Conservation (phyloP, 2,113 vertebrate genomes). For the Petaurus breviceps region DNA sequence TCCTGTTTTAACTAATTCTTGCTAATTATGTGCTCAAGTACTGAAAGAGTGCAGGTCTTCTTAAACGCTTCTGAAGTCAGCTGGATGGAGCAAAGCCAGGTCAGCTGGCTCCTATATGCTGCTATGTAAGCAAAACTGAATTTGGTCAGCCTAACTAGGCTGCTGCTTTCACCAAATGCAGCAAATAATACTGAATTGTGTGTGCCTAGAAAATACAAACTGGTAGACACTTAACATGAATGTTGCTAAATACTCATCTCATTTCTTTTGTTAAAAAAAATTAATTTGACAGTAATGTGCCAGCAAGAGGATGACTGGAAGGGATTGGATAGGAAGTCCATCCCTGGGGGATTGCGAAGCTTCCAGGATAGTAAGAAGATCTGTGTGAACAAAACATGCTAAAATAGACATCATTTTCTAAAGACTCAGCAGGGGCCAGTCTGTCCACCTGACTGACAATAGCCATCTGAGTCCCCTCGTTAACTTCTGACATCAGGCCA, state of each 20-base stretch:
- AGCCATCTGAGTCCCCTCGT: background rate
- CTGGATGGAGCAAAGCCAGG: background rate
- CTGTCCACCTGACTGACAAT: background rate
- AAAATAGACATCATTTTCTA: conserved; percentile 4
- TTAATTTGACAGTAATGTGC: conserved; percentile 12
- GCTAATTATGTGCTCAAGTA: background rate
- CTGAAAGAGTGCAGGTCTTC: background rate
- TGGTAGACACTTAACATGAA: background rate
- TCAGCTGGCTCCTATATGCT: background rate
- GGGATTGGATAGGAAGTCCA: background rate
- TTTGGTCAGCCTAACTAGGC: conserved; percentile 32
- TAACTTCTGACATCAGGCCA: conserved; percentile 7
- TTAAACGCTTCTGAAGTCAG: background rate
- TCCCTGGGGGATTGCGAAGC: background rate
- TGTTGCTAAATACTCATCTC: background rate
- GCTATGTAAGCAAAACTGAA: background rate
- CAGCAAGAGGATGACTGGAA: conserved; percentile 5
- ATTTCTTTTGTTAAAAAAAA: conserved; percentile 9
- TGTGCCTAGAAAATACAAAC: background rate
- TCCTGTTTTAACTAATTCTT: background rate
- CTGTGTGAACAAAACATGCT: background rate
- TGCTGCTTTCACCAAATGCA: conserved; percentile 13
- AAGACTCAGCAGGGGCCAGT: conserved; percentile 1
- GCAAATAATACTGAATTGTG: background rate
- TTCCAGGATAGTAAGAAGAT: background rate